A percentile compares a stretch with the other conserved stretches of the same genome.
These are phyloP conservation scores for Pristionchus entomophagus DNA, from an alignment of 2,888 invertebrate genomes.

Conservation along the genomic window DNA sequence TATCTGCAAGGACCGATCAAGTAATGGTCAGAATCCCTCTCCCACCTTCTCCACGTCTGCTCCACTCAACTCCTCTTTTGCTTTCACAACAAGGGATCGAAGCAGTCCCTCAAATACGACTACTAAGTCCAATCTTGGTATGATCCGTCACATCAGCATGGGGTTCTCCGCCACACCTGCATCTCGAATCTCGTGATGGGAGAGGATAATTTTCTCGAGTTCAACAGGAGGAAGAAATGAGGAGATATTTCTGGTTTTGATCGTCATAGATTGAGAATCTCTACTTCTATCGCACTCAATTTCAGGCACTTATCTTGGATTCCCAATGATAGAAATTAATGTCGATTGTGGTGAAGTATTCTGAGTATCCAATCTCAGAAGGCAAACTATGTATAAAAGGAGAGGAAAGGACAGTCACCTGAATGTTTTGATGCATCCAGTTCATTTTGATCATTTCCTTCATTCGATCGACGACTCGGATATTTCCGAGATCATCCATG, in stretches of 20 bases:
- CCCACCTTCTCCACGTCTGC: not conserved
- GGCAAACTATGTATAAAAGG: too few relatives aligned
- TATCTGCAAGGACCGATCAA: not conserved
- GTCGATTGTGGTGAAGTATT: too few relatives aligned
- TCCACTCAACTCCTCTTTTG: not conserved
- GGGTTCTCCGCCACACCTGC: not conserved
- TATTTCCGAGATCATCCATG: not conserved
- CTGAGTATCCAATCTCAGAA: too few relatives aligned
- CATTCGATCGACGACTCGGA: conserved; percentile 7
- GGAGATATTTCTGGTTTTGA: too few relatives aligned
- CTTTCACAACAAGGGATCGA: not conserved
- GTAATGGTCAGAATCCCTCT: too few relatives aligned
- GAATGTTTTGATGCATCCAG: not conserved
- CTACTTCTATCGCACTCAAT: too few relatives aligned
- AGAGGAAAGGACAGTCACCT: not conserved
- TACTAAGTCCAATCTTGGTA: too few relatives aligned
- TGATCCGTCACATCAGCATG: not conserved
- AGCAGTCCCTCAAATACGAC: not conserved
- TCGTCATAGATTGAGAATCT: too few relatives aligned
- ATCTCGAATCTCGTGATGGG: not conserved
- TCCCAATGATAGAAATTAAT: not conserved
- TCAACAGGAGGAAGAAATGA: not conserved
- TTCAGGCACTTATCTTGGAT: too few relatives aligned
- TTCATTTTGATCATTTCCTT: conserved; percentile 32
- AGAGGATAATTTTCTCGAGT: not conserved